Percentiles rank a stretch among this genome's conserved stretches.
These are phyloP conservation scores for Sebastolobus alascanus DNA, from an alignment of 2,797 vertebrate species.

Conservation along the genomic window DNA sequence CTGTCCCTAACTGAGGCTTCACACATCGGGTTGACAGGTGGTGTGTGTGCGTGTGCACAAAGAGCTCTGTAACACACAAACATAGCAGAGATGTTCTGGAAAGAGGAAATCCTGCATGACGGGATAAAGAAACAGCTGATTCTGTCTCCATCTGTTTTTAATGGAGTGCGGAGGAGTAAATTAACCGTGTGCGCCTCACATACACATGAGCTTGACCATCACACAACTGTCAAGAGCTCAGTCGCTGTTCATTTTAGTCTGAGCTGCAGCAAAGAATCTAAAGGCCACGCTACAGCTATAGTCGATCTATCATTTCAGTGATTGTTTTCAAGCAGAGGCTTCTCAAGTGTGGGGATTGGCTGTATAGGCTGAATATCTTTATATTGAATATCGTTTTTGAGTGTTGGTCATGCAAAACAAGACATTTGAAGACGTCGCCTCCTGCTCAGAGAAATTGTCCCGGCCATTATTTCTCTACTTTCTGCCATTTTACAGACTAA, in stretches of 20 bases:
- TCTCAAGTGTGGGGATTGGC: neutral
- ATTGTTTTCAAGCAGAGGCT: neutral
- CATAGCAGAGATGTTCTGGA: constrained; percentile 64
- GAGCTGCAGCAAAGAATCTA: neutral
- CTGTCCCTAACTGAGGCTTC: constrained; percentile 47
- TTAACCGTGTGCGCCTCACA: constrained; percentile 46
- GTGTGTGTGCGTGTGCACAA: constrained; percentile 50
- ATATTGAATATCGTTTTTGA: neutral
- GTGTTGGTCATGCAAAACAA: neutral
- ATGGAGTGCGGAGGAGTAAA: constrained; percentile 59
- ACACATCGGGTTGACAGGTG: constrained; percentile 63
- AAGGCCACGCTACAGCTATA: neutral
- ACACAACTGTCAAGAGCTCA: constrained; percentile 45
- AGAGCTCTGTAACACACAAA: constrained; percentile 55
- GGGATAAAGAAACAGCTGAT: constrained; percentile 75
- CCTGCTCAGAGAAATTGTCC: neutral
- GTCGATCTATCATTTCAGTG: neutral
- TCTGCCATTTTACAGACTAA: too few relatives aligned
- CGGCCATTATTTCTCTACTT: neutral
- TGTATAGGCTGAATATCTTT: neutral
- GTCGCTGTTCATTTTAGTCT: constrained; percentile 4
- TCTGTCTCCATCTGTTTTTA: constrained; percentile 68
- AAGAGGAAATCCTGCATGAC: constrained; percentile 78
- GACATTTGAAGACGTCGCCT: neutral
- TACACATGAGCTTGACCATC: constrained; percentile 43